Base-by-base conservation (phyloP, 2,113 vertebrate genomes). In the Percina caprodes region DNA sequence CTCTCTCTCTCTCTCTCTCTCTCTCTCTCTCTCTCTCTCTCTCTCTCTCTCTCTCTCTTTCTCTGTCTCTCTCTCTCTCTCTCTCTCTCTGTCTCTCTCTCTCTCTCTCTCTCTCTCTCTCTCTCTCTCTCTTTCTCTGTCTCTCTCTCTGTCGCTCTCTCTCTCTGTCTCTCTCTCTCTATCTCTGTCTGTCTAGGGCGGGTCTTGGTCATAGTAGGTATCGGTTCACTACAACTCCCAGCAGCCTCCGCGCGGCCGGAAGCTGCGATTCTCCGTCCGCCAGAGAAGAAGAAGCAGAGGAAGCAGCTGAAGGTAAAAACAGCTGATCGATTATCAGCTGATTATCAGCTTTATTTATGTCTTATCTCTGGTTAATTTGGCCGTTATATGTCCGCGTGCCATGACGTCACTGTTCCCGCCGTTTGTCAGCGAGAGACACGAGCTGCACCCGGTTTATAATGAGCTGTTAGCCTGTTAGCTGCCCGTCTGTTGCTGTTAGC, bases 201-300 rank as follows among this genome's bases (percentile, higher is more conserved):
- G n/a, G n/a, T n/a, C n/a, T n/a, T n/a, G n/a, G n/a, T n/a, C n/a
- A n/a, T n/a, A n/a, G n/a, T n/a, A n/a, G n/a, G n/a, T n/a, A n/a
- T n/a, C 26, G 0, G 0, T 46, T 51, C 8, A 90, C 86, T 89
- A 65, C 85, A 84, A 33, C 30, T 90, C 90, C 90, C 91, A 87
- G 56, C 48, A 79, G 70, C 16, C 88, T 9, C 13, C 35, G 75
- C 82, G 79, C 18, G 7, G 0, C 54, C 58, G 74, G 67, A 80
- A 86, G 60, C 0, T 0, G 6, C 19, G 0, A n/a, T 13, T 5
- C 46, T 16, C 6, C 46, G 6, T 48, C 54, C 18, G n/a, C 15
- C 33, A 39, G 6, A 52, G 60, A 55, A 30, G 65, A 79, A 30
- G 69, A 80, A 35, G 14, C 9, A 52, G 48, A 18, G 2, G n/a